These are phyloP conservation scores for Lagria hirta DNA, from an alignment of 2,888 invertebrate genomes.

Conservation along the genomic window DNA sequence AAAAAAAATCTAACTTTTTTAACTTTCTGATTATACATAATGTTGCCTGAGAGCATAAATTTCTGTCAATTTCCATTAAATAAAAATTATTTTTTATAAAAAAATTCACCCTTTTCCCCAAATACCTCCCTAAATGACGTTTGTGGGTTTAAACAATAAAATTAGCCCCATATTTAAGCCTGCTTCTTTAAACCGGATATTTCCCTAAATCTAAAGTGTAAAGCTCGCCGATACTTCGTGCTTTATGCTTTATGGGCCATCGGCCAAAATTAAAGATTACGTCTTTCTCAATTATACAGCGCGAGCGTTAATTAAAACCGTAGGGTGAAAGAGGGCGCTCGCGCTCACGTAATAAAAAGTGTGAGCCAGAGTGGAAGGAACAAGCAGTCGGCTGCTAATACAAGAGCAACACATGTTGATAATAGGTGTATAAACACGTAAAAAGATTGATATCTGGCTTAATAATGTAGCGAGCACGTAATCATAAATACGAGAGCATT, in stretches of 20 bases:
- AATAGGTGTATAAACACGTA: slow-evolving; percentile 39
- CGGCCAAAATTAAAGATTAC: slow-evolving; percentile 16
- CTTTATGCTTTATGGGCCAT: slow-evolving; percentile 12
- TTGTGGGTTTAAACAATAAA: too few relatives aligned
- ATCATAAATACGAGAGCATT: slow-evolving; percentile 37
- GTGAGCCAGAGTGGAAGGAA: slow-evolving; percentile 4
- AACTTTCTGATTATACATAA: too few relatives aligned
- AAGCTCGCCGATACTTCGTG: too few relatives aligned
- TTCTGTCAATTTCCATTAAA: too few relatives aligned
- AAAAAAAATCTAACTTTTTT: too few relatives aligned
- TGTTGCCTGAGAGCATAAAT: too few relatives aligned
- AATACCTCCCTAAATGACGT: too few relatives aligned
- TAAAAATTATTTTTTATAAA: too few relatives aligned
- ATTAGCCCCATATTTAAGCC: too few relatives aligned
- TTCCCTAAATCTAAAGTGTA: too few relatives aligned
- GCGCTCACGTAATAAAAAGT: slow-evolving; percentile 15
- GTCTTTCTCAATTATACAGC: slow-evolving; percentile 11
- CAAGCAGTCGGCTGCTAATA: slow-evolving; percentile 10
- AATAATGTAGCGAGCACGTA: slow-evolving; percentile 37
- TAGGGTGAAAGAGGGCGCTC: slow-evolving; percentile 11
- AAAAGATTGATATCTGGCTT: slow-evolving; percentile 41
- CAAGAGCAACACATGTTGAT: slow-evolving; percentile 34
- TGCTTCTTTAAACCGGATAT: too few relatives aligned
- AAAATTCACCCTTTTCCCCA: too few relatives aligned
- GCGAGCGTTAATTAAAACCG: slow-evolving; percentile 20